A percentile compares a stretch with the other conserved stretches of the same genome.
phyloP scores from a whole-genome alignment of 1,140 invertebrate species.

The Macrosteles quadrilineatus region DNA sequence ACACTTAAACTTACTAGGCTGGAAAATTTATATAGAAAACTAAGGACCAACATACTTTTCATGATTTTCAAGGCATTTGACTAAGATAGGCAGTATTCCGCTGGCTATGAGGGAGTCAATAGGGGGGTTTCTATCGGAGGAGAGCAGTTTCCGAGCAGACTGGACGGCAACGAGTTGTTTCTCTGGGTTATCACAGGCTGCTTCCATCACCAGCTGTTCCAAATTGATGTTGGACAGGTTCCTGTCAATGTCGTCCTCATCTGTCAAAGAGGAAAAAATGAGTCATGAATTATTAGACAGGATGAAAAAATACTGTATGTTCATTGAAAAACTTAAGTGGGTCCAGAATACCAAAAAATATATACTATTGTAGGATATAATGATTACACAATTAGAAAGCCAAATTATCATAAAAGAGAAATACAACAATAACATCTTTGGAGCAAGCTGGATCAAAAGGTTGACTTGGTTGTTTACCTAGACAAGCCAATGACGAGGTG shows the following conservation, averaged over 20 bases:
- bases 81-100: slow-evolving; percentile 92
- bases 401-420: too few species aligned
- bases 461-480: too few species aligned
- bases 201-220: slow-evolving; percentile 69
- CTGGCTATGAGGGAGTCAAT: slow-evolving; percentile 94
- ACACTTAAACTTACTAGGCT: too few species aligned
- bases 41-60: slow-evolving; percentile 74
- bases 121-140: slow-evolving; percentile 97
- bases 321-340: neutral
- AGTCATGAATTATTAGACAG: too few species aligned
- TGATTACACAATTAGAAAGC: too few species aligned
- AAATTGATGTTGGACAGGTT: slow-evolving; percentile 66
- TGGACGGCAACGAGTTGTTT: slow-evolving; percentile 81
- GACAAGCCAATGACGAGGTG: too few species aligned
- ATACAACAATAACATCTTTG: too few species aligned
- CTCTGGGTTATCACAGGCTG: slow-evolving; percentile 67
- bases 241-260: slow-evolving; percentile 74
- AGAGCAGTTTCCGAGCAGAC: slow-evolving; percentile 89
- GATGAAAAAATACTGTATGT: too few species aligned
- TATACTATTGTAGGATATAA: too few species aligned
- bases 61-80: slow-evolving; percentile 82
- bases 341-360: too few species aligned
- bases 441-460: too few species aligned
- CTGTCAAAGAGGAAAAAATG: slow-evolving; percentile 48
- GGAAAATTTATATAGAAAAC: too few species aligned